Conservation (phyloP, 2,113 vertebrate genomes). For the Thamnophis sirtalis region DNA sequence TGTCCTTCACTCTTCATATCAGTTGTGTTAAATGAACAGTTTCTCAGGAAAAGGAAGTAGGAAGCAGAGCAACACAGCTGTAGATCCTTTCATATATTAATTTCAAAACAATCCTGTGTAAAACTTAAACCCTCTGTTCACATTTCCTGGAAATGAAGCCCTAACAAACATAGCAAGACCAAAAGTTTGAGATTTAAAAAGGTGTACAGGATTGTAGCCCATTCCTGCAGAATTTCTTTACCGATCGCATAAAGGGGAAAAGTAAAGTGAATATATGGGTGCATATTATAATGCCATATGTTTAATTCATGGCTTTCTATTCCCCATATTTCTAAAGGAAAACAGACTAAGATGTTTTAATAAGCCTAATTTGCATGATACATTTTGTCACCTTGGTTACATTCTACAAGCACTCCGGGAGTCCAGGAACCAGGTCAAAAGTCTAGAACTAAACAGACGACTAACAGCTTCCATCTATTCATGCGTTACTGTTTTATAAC, state of each 20-base stretch:
- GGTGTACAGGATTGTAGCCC: neutral
- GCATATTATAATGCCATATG: neutral
- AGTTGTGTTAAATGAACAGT: neutral
- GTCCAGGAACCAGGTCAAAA: slow-evolving; percentile 40
- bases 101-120: neutral
- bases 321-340: slow-evolving; percentile 19
- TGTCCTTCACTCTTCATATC: neutral
- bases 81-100: neutral
- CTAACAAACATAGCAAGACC: neutral
- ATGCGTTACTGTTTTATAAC: neutral
- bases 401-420: neutral
- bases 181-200: neutral
- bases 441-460: slow-evolving; percentile 30
- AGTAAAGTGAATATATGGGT: neutral
- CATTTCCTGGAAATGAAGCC: neutral
- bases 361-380: slow-evolving; percentile 1
- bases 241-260: neutral
- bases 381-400: neutral
- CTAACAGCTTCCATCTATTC: neutral
- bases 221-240: neutral
- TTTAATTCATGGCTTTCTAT: neutral
- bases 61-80: neutral
- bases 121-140: neutral
- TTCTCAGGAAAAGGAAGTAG: neutral
- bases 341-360: neutral